These are phyloP conservation scores for Meghimatium bilineatum DNA, from an alignment of 2,888 invertebrate species.

Conservation along the genomic window DNA sequence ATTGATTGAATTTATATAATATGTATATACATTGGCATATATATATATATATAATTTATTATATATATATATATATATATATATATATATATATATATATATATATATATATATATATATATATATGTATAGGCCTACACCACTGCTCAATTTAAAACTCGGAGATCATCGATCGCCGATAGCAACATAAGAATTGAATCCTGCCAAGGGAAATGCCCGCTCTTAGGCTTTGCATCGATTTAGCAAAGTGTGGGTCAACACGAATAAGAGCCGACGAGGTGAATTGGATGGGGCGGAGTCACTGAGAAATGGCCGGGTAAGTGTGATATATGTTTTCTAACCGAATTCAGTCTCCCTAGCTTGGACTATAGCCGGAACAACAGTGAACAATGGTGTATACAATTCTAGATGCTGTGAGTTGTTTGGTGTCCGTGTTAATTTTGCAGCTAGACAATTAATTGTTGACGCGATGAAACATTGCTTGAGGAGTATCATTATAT, in stretches of 20 bases:
- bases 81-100: no score
- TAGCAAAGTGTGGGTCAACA: slow-evolving; percentile 1
- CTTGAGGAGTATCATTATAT: no score
- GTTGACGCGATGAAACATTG: no score
- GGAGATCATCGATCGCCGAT: background rate
- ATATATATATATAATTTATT: no score
- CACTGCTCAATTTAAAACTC: background rate
- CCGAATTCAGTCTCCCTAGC: background rate
- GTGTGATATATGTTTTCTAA: background rate
- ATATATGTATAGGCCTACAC: no score
- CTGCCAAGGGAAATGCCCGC: background rate
- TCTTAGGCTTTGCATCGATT: slow-evolving; percentile 10
- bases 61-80: no score
- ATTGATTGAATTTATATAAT: no score
- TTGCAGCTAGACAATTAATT: no score
- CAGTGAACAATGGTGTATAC: no score
- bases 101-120: no score
- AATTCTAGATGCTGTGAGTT: background rate
- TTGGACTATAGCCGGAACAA: background rate
- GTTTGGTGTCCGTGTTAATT: background rate
- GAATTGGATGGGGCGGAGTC: slow-evolving; percentile 1
- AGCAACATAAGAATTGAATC: slow-evolving; percentile 1
- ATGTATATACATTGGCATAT: no score
- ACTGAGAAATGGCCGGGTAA: background rate
- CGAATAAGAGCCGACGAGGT: background rate